Base-by-base conservation (phyloP, 2,797 vertebrate species). In the Sardinella longiceps region DNA sequence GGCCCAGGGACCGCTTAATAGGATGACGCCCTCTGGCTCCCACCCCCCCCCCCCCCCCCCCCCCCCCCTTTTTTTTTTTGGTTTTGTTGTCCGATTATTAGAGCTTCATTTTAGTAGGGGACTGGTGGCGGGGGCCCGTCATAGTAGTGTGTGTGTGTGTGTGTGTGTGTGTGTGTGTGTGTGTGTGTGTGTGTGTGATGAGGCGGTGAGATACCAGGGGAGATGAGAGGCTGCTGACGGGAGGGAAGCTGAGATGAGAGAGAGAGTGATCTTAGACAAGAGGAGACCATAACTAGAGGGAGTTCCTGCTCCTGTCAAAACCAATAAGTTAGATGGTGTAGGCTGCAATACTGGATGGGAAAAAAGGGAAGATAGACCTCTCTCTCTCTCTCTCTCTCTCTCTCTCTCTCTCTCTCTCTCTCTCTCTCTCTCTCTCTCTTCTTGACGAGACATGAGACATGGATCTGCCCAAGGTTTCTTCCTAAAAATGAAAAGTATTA, bases 11-110 rank as follows among this genome's bases (percentile, higher is more conserved):
- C 96, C 95, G 96, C 95, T 97, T 97, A 98, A 98, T 98, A 96
- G 97, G 97, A 98, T 98, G 97, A 98, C 97, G 97, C 97, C 96
- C 98, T 98, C 97, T 97, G 97, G 96, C 97, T 97, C n/a, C n/a
- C n/a, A n/a, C n/a, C n/a, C n/a, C n/a, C n/a, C n/a, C n/a, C n/a
- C n/a, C n/a, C n/a, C n/a, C n/a, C n/a, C n/a, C n/a, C n/a, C n/a
- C n/a, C n/a, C n/a, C n/a, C n/a, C n/a, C n/a, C n/a, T 98, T 99
- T 18, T 74, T 53, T 23, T 20, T 5, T 20, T 23, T 53, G 18
- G 98, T 99, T 2, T 74, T 99, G 98, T 99, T 95, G 95, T 93
- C 92, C 98, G 97, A 97, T 98, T 97, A 99, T 98, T 96, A 98
- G 96, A 96, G 94, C 96, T 95, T 18, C 12, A 39, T 74, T 74